Base-by-base conservation (phyloP, 1,140 invertebrate genomes). In the Trichonephila clavata region DNA sequence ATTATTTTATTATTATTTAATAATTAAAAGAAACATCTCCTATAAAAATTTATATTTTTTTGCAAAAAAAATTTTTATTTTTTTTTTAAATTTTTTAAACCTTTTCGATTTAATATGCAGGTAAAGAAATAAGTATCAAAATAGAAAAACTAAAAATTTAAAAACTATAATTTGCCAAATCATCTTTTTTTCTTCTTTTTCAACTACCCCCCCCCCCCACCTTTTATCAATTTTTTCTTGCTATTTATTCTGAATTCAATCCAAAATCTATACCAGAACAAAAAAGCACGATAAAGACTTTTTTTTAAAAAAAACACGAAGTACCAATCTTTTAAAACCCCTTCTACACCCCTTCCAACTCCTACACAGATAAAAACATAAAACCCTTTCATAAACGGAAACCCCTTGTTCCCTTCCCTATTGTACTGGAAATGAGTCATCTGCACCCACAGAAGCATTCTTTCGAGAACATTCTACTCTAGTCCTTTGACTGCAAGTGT, bases 381-480 rank as follows among this genome's bases (percentile, higher is more conserved):
- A 59, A 80, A 80, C 88, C 68, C 88, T 90, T 90, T 90, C 71
- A 90, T 20, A 80, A 60, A 60, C 65, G 39, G 57, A 60, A 27
- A 90, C 21, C 68, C 68, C 39, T 86, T 63, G 60, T 39, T 68
- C 88, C 88, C 71, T 20, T 80, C 39, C 65, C 60, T 39, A 80
- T 80, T 90, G 88, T 80, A 27, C 71, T 60, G 14, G 24, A 80
- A 90, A 80, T 90, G 88, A 90, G 88, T 90, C 88, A 90, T 24
- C 50, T 16, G 39, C 50, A 80, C 27, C 60, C 50, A 21, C 84
- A 86, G 59, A 32, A 10, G 59, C 71, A 90, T 90, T 90, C 88
- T 65, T 57, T 20, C 13, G 50, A 80, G 50, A 80, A 43, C 43
- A 80, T 80, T 59, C 88, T 50, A 71, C 63, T 14, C 6, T 18